A percentile compares a stretch with the other conserved stretches of the same genome.
Conservation (phyloP, 2,797 vertebrate species). For the Characodon lateralis region DNA sequence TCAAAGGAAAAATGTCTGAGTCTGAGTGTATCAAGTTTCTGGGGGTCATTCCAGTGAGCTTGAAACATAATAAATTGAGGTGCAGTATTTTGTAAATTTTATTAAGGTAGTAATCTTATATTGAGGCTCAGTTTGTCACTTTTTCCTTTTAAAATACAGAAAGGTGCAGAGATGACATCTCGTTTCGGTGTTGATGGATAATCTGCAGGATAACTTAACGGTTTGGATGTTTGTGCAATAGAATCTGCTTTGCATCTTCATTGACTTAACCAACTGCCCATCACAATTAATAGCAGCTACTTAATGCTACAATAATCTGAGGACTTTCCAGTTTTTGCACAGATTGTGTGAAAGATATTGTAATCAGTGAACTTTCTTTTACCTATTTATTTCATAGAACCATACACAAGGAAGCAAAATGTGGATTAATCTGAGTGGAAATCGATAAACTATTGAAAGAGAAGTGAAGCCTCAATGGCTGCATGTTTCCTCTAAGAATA, state of each 20-base stretch:
- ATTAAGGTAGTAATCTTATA: conserved; percentile 20
- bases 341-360: too few relatives aligned
- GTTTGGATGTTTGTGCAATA: not conserved
- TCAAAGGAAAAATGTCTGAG: conserved; percentile 30
- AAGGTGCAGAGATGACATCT: not conserved
- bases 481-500: too few relatives aligned
- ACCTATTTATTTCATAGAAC: too few relatives aligned
- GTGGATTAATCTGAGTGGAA: too few relatives aligned
- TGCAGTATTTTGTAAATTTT: conserved; percentile 34
- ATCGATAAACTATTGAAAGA: too few relatives aligned
- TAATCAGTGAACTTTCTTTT: too few relatives aligned
- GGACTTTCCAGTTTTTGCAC: not conserved
- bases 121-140: not conserved
- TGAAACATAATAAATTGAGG: conserved; percentile 41
- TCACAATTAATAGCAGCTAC: not conserved
- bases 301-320: not conserved
- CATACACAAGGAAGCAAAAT: too few relatives aligned
- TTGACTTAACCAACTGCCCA: not conserved
- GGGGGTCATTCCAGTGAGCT: conserved; percentile 21
- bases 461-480: too few relatives aligned
- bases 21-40: conserved; percentile 33
- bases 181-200: not conserved
- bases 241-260: not conserved
- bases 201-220: not conserved
- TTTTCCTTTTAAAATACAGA: not conserved